Conservation (phyloP, 2,888 invertebrate genomes). For the Philopedon plagiatum region DNA sequence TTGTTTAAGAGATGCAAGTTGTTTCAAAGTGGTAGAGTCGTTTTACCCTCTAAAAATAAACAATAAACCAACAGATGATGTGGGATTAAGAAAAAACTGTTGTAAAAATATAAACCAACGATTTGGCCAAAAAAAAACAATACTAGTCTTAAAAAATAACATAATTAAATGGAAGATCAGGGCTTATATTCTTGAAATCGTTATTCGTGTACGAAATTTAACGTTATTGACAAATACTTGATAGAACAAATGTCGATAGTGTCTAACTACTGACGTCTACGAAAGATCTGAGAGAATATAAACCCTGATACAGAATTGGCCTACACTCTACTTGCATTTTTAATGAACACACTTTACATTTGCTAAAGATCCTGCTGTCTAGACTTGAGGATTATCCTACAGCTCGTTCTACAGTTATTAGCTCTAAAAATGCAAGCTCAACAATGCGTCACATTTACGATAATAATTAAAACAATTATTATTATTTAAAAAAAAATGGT, state of each 20-base stretch:
- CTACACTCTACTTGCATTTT: background rate
- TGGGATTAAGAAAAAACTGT: background rate
- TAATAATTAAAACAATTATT: conserved; percentile 3
- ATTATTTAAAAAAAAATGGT: background rate
- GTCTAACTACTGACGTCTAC: background rate
- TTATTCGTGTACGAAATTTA: too few relatives aligned
- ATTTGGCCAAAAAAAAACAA: too few relatives aligned
- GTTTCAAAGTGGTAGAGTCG: background rate
- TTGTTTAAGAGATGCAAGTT: background rate
- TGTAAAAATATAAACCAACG: too few relatives aligned
- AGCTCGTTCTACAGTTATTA: background rate
- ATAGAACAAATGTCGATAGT: too few relatives aligned
- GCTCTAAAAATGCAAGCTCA: background rate
- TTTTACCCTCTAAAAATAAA: background rate
- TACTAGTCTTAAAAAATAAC: too few relatives aligned
- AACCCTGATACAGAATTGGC: background rate
- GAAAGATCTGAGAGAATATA: background rate
- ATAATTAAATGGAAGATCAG: too few relatives aligned
- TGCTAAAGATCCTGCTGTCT: background rate
- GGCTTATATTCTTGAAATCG: too few relatives aligned
- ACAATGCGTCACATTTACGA: background rate
- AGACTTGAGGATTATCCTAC: background rate
- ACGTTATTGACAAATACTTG: too few relatives aligned
- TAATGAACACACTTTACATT: background rate
- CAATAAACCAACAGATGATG: background rate